Base-by-base conservation (phyloP, 2,113 vertebrate genomes). In the Eulemur macaco region DNA sequence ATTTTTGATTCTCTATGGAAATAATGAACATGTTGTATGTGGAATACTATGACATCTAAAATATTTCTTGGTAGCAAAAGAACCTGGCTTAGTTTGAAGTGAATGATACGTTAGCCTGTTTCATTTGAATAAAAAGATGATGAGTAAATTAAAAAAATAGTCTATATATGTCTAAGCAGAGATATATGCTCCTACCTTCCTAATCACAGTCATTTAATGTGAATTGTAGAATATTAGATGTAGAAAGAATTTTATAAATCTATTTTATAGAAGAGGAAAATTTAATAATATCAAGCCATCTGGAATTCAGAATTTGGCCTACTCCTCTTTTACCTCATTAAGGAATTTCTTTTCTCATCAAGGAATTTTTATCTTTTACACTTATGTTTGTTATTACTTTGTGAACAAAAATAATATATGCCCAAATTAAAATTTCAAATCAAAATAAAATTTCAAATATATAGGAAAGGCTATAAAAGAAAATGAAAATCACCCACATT, bases 51-150 rank as follows among this genome's bases (percentile, higher is more conserved):
- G 18, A 27, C 23, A 60, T 60, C 25, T 9, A 60, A 27, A 23
- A 60, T 60, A 60, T 60, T 60, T 92, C 8, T 81, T 76, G 45
- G 29, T 68, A 95, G 87, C 34, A 64, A 31, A 82, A 66, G 66
- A 73, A 76, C 23, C 23, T 95, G 58, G 8, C 25, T 96, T 20
- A 27, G 15, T 83, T 89, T 93, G 54, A 96, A 89, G 58, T 71
- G 39, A 91, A 60, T 83, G 69, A 25, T 47, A 37, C 37, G 29
- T 73, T 94, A 91, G 25, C 39, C 21, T 77, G 39, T 77, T 96
- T 81, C 31, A 91, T 94, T 93, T 95, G 76, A 96, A 83, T 83
- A 73, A 89, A 89, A 93, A 89, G 37, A 37, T 64, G 23, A 64
- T 90, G 50, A 83, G 37, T 93, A 76, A 95, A 56, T 78, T 80